Evolutionary conservation across 2,888 invertebrate genomes (phyloP).

Genomic region (Ophion slaviceki): DNA sequence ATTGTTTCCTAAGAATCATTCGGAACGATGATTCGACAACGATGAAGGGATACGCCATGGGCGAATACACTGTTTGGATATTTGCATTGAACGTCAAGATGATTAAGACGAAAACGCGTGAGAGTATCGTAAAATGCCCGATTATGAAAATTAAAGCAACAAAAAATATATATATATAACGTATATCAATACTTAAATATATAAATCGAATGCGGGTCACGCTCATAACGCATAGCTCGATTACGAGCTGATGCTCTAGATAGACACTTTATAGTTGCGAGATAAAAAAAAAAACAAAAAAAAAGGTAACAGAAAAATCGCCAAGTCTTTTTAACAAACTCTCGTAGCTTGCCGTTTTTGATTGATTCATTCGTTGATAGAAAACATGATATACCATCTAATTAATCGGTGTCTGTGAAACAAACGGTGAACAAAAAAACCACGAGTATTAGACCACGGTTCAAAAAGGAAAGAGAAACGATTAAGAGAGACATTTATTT

Average conservation of each 20-base stretch:
- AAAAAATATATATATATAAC: conserved; percentile 20
- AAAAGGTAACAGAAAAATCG: conserved; percentile 40
- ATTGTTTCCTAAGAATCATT: conserved; percentile 30
- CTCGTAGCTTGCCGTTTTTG: conserved; percentile 60
- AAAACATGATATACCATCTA: conserved; percentile 71
- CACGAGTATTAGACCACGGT: conserved; percentile 46
- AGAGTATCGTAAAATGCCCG: background rate
- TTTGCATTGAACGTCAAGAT: no score
- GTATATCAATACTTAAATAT: conserved; percentile 50
- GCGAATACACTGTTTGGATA: conserved; percentile 34
- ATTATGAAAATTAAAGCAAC: conserved; percentile 15
- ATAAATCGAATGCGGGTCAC: conserved; percentile 63
- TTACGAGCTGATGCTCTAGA: conserved; percentile 69
- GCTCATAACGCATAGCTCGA: conserved; percentile 63
- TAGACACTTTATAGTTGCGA: conserved; percentile 73
- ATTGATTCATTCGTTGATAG: conserved; percentile 67
- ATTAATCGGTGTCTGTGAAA: conserved; percentile 75
- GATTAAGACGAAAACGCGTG: no score
- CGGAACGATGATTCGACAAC: conserved; percentile 46
- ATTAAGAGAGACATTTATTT: background rate
- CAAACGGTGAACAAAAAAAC: conserved; percentile 45
- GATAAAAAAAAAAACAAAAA: conserved; percentile 37
- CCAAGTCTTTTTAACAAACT: conserved; percentile 60
- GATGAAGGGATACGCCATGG: conserved; percentile 2
- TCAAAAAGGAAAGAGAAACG: conserved; percentile 5